Percentiles rank a stretch among this genome's conserved stretches.
phyloP scores from a whole-genome alignment of 2,113 vertebrate species.

The Oenanthe melanoleuca region DNA sequence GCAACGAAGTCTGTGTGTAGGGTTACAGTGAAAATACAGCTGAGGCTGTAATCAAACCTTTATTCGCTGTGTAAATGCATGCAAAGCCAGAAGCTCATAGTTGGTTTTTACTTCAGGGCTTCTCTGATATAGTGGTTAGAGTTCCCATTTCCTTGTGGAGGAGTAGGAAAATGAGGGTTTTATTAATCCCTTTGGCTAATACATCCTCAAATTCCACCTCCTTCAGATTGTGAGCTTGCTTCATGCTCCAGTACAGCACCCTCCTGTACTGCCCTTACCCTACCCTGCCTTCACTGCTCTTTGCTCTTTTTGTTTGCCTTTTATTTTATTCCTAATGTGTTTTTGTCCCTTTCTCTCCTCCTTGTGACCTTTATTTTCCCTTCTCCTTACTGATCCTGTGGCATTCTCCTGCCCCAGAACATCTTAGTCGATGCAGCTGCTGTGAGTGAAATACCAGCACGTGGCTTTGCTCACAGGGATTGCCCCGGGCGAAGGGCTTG shows the following conservation, averaged over 20 bases:
- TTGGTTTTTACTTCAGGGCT: background rate
- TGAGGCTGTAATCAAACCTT: background rate
- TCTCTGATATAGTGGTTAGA: background rate
- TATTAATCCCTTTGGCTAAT: background rate
- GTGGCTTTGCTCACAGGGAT: accelerated
- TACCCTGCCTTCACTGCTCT: background rate
- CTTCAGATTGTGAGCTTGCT: background rate
- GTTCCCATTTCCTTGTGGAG: background rate
- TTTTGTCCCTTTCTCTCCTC: background rate
- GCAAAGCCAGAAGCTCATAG: background rate
- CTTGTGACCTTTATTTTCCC: background rate
- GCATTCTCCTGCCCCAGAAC: background rate
- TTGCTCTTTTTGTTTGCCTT: background rate
- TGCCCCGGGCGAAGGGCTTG: background rate
- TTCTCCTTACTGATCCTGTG: background rate
- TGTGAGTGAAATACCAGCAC: background rate
- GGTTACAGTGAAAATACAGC: background rate
- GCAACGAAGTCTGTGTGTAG: background rate
- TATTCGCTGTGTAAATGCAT: background rate
- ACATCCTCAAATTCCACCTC: background rate
- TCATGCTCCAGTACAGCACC: background rate
- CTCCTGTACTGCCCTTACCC: background rate
- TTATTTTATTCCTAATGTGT: background rate
- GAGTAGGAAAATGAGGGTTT: background rate
- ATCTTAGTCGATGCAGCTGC: background rate